Percentiles rank a stretch among this genome's conserved stretches.
Evolutionary conservation across 2,888 invertebrate species (phyloP).

Genomic region (Eulithis prunata): DNA sequence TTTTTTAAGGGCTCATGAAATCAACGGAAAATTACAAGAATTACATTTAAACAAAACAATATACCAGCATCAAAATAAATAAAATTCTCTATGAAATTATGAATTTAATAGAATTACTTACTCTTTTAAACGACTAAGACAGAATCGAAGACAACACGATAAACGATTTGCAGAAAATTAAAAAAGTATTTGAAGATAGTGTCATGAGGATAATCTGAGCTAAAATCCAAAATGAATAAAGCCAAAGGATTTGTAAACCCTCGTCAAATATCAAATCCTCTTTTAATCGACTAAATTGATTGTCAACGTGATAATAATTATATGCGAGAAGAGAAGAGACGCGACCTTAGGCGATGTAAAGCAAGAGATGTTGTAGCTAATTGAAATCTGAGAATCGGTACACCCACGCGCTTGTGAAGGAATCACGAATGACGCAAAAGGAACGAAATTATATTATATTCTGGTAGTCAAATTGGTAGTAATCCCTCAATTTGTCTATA

Average conservation of each 20-base stretch:
- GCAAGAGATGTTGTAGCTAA: slow-evolving; percentile 50
- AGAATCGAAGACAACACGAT: too few relatives aligned
- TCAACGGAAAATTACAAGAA: too few relatives aligned
- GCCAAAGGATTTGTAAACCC: slow-evolving; percentile 18
- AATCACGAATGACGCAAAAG: slow-evolving; percentile 31
- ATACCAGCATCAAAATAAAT: too few relatives aligned
- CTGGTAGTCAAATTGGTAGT: slow-evolving; percentile 13
- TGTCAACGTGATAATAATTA: slow-evolving; percentile 35
- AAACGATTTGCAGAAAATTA: too few relatives aligned
- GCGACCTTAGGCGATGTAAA: slow-evolving; percentile 33
- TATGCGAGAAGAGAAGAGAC: slow-evolving; percentile 13
- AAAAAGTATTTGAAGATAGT: too few relatives aligned
- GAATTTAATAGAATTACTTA: too few relatives aligned
- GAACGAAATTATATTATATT: slow-evolving; percentile 24
- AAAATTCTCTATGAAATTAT: too few relatives aligned
- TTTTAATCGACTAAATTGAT: slow-evolving; percentile 37
- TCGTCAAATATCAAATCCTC: slow-evolving; percentile 36
- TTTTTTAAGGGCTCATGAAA: too few relatives aligned
- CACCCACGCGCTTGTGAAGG: slow-evolving; percentile 38
- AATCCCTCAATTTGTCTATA: slow-evolving; percentile 15
- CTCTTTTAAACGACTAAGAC: too few relatives aligned
- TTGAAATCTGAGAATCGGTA: slow-evolving; percentile 54
- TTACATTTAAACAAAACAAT: too few relatives aligned
- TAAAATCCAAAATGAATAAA: slow-evolving; percentile 1
- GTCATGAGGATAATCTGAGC: too few relatives aligned